Base-by-base conservation (phyloP, 64 coral and sea anemone genomes). In the Stylophora pistillata region DNA sequence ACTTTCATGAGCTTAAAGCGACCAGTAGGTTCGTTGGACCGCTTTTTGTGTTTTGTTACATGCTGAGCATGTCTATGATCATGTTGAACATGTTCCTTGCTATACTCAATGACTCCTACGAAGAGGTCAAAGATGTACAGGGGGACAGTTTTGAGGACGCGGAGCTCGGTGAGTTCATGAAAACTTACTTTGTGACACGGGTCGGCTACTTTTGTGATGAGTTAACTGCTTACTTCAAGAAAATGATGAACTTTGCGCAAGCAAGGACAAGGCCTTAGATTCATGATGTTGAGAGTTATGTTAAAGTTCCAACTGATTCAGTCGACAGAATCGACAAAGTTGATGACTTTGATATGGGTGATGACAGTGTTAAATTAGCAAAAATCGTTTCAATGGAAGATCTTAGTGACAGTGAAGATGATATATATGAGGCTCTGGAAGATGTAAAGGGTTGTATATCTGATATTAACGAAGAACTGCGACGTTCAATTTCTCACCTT, bases 71-170 rank as follows among this genome's bases (percentile, higher is more conserved):
- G 91, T 88, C 86, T 10, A 88, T 87, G 91, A 82, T 93, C 63
- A 86, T 93, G 26, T 74, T 93, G 2, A 93, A 88, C 77, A 93
- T 93, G 91, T 93, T 93, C 56, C 70, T 93, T 41, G 91, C 91
- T 3, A 93, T 93, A 60, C 91, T 93, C 4, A 93, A 93, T 30
- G 91, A 93, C 28, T 93, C 91, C 0, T 93, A 93, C 58, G 86
- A 87, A 81, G 91, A 93, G 30, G 85, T 85, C 10, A 92, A 64
- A 61, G 90, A 92, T 0, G 10, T 82, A 23, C 13, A 74, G 10
- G 66, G 26, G n/a, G 73, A 86, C 7, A 58, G 56, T 77, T 92
- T 92, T 72, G 90, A 72, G 1, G 90, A 92, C 25, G 90, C 90
- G 27, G 90, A 92, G 53, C 90, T 92, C 18, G 78, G 81, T 2